Base-by-base conservation (phyloP, 2,113 vertebrate genomes). In the Misgurnus anguillicaudatus region DNA sequence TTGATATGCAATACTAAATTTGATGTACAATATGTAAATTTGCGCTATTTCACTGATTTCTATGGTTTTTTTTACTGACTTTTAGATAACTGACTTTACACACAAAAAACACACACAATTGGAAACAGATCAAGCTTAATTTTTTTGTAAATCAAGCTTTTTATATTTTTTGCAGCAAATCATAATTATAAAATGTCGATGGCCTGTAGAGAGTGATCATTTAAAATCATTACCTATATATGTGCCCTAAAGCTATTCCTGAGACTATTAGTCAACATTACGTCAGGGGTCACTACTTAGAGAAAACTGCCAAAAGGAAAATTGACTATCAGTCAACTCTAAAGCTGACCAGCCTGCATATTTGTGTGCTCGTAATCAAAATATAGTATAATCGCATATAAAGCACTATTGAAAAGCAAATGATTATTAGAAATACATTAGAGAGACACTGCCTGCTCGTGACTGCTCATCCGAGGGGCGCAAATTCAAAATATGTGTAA, bases 191-290 rank as follows among this genome's bases (percentile, higher is more conserved):
- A 41, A 77, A 70, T 48, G 5, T 13, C 9, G 19, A 3, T 64
- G 36, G 75, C n/a, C 63, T 64, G 47, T 14, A 47, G 41, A 38
- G 19, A 9, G 7, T 61, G 55, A 60, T 11, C 17, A n/a, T 75
- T 60, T 68, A 41, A 38, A 63, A 61, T 76, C 51, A 75, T 38
- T 42, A 53, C 9, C 24, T 31, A 31, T 31, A 55, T 60, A 19
- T 41, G n/a, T 48, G 36, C 45, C 42, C 14, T 19, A 13, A 63
- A 47, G 71, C 71, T 75, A 58, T 36, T 68, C 11, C 48, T 68
- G n/a, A 61, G 53, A 80, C 51, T 3, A 42, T 42, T 42, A 67
- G 36, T 51, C 14, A 24, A 80, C 42, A 68, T 68, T 61, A 41
- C n/a, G 4, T 38, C 36, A 39, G 51, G 48, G 51, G 3, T 57